Conservation (phyloP, 1,140 invertebrate species). For the Caenorhabditis elegans region WBcel235 BX284605.5:5534001-5534500, state of each 20-base stretch:
- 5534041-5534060: background rate
- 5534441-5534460: slow-evolving; percentile 31
- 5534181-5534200: too few relatives aligned
- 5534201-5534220: background rate
- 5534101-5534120: background rate
- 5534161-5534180: too few relatives aligned
- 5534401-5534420: slow-evolving; percentile 71
- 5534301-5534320: slow-evolving; percentile 69
- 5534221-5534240: background rate
- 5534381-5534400: slow-evolving; percentile 69
- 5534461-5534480: slow-evolving; percentile 17
- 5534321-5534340: slow-evolving; percentile 72
- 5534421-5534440: slow-evolving; percentile 72
- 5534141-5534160: background rate
- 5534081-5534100: background rate
- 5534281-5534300: slow-evolving; percentile 69
- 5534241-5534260: slow-evolving; percentile 68
- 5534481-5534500: slow-evolving; percentile 27
- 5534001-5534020: slow-evolving; percentile 20
- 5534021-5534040: background rate
- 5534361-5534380: slow-evolving; percentile 67
- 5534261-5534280: slow-evolving; percentile 68
- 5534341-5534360: slow-evolving; percentile 73
- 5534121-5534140: background rate
- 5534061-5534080: background rate